Evolutionary conservation across 2,888 invertebrate genomes (phyloP).

Genomic region (Sinohyriopsis cumingii): DNA sequence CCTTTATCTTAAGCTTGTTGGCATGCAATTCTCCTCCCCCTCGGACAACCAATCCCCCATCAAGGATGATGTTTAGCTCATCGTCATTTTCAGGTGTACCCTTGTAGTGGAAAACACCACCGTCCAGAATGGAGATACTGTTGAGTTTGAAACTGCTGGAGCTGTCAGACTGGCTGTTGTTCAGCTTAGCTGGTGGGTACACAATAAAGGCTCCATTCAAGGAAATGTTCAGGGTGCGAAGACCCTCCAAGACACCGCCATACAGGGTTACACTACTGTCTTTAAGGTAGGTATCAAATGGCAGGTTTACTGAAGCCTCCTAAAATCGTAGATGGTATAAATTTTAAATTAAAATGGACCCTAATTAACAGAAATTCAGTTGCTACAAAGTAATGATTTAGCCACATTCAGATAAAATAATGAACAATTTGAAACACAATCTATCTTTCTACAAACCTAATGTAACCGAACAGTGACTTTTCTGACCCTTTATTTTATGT

Average conservation of each 20-base stretch:
- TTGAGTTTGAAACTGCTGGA: conserved; percentile 30
- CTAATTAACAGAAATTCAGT: too few relatives aligned
- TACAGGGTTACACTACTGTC: conserved; percentile 44
- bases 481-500: too few relatives aligned
- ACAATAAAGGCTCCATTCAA: conserved; percentile 46
- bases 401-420: not conserved
- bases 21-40: conserved; percentile 50
- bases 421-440: not conserved
- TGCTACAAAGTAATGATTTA: not conserved
- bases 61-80: conserved; percentile 34
- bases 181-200: conserved; percentile 43
- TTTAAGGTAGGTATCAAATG: conserved; percentile 50
- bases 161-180: conserved; percentile 4
- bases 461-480: too few relatives aligned
- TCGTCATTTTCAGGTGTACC: conserved; percentile 40
- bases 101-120: conserved; percentile 46
- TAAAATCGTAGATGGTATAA: conserved; percentile 12
- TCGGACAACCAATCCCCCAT: conserved; percentile 42
- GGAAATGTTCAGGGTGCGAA: conserved; percentile 53
- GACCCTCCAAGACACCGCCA: conserved; percentile 52
- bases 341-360: not conserved
- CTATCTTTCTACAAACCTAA: too few relatives aligned
- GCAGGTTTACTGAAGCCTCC: conserved; percentile 53
- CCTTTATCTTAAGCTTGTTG: conserved; percentile 41
- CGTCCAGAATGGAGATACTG: conserved; percentile 50